Percentiles rank a stretch among this genome's conserved stretches.
Conservation (phyloP, 2,888 invertebrate species). For the Dioctria linearis region DNA sequence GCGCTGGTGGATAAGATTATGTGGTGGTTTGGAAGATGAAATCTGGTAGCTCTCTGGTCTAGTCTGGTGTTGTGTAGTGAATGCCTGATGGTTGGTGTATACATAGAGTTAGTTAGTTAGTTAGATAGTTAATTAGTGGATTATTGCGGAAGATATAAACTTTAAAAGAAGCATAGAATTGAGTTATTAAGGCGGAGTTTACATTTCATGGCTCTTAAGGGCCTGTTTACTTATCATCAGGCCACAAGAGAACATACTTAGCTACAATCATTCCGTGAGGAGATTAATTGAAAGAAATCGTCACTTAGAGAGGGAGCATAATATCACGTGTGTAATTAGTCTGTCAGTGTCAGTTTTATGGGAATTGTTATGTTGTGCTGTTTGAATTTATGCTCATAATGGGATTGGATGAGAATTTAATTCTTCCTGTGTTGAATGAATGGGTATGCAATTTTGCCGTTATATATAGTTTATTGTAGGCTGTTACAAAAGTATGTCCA, state of each 20-base stretch:
- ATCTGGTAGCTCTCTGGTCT: too few species aligned
- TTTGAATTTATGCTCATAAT: conserved; percentile 4
- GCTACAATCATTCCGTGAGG: conserved; percentile 19
- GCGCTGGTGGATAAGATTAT: too few species aligned
- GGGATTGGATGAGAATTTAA: conserved; percentile 6
- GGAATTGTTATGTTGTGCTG: neutral
- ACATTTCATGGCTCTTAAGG: conserved; percentile 35
- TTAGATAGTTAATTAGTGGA: neutral
- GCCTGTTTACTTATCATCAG: conserved; percentile 38
- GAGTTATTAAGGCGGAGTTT: conserved; percentile 46
- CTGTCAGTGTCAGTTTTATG: conserved; percentile 16
- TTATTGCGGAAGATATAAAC: conserved; percentile 31
- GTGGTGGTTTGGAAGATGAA: too few species aligned
- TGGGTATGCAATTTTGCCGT: conserved; percentile 9
- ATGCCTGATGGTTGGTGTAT: too few species aligned
- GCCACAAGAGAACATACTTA: neutral
- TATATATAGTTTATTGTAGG: neutral
- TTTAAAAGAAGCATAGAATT: conserved; percentile 32
- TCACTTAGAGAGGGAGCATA: neutral
- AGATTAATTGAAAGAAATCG: conserved; percentile 37
- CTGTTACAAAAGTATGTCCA: neutral
- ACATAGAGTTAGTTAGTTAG: too few species aligned
- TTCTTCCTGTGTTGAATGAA: conserved; percentile 10
- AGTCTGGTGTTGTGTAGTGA: too few species aligned
- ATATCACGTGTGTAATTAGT: conserved; percentile 1